Evolutionary conservation across 2,888 invertebrate species (phyloP).

Genomic region (Cancer borealis): DNA sequence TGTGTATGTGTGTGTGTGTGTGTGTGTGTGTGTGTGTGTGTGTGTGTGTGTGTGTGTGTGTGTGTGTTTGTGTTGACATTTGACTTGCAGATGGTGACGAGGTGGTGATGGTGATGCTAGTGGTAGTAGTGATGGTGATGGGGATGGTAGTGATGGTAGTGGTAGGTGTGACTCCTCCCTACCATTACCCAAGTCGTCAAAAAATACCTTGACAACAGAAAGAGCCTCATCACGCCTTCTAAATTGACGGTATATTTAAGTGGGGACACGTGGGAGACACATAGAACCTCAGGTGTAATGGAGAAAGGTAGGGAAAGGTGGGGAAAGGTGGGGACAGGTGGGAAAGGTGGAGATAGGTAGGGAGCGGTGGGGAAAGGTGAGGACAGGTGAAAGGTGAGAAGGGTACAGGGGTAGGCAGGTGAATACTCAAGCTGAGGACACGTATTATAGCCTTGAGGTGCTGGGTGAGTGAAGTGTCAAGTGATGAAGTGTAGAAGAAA

Average conservation of each 20-base stretch:
- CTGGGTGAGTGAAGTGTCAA: neutral
- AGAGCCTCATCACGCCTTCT: neutral
- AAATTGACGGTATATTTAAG: neutral
- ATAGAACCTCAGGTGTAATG: neutral
- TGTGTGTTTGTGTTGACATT: conserved; percentile 21
- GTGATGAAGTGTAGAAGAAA: neutral
- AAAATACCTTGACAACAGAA: neutral
- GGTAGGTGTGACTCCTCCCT: neutral
- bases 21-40: neutral
- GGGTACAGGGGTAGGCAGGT: neutral
- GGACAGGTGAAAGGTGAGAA: neutral
- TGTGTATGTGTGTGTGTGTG: neutral
- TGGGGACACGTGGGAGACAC: neutral
- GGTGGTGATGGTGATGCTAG: neutral
- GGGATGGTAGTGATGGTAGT: neutral
- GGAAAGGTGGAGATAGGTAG: neutral
- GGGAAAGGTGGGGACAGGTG: neutral
- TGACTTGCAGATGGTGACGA: conserved; percentile 6
- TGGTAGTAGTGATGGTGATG: neutral
- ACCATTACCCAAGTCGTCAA: neutral
- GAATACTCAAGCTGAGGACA: neutral
- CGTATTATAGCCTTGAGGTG: neutral
- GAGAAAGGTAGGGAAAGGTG: conserved; percentile 32
- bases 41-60: neutral
- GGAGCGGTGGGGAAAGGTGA: neutral